Percentiles rank a stretch among this genome's conserved stretches.
phyloP scores from a whole-genome alignment of 1,140 invertebrate species.

The Drosophila santomea region DNA sequence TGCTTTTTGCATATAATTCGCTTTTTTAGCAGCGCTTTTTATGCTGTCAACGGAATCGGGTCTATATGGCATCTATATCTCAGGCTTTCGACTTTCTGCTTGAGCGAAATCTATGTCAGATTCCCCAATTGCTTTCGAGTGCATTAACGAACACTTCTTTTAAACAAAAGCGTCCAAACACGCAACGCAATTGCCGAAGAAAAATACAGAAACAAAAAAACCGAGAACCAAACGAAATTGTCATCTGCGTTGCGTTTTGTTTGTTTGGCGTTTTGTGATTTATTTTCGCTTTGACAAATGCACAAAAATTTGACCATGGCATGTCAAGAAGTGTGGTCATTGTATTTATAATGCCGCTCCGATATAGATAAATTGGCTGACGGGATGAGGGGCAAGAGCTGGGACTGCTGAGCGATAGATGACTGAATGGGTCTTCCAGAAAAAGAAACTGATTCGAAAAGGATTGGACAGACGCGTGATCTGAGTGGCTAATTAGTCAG shows the following conservation, averaged over 20 bases:
- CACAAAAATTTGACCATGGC: slow-evolving; percentile 82
- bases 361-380: slow-evolving; percentile 75
- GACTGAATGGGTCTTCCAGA: slow-evolving; percentile 37
- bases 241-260: slow-evolving; percentile 59
- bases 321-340: slow-evolving; percentile 80
- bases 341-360: slow-evolving; percentile 77
- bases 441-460: background rate
- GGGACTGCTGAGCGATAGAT: slow-evolving; percentile 40
- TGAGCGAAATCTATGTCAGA: slow-evolving; percentile 67
- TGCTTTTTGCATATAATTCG: slow-evolving; percentile 70
- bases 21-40: slow-evolving; percentile 32
- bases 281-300: slow-evolving; percentile 81
- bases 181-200: slow-evolving; percentile 48
- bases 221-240: slow-evolving; percentile 48
- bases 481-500: slow-evolving; percentile 62
- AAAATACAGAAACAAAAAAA: slow-evolving; percentile 8
- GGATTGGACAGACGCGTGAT: slow-evolving; percentile 29
- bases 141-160: slow-evolving; percentile 56
- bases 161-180: slow-evolving; percentile 35
- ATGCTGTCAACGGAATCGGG: slow-evolving; percentile 71
- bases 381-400: slow-evolving; percentile 31
- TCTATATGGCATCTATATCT: slow-evolving; percentile 52
- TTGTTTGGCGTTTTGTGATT: slow-evolving; percentile 76
- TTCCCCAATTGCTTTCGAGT: slow-evolving; percentile 72
- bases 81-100: slow-evolving; percentile 37